phyloP scores from a whole-genome alignment of 2,888 invertebrate genomes.

The Nephrotoma flavescens region DNA sequence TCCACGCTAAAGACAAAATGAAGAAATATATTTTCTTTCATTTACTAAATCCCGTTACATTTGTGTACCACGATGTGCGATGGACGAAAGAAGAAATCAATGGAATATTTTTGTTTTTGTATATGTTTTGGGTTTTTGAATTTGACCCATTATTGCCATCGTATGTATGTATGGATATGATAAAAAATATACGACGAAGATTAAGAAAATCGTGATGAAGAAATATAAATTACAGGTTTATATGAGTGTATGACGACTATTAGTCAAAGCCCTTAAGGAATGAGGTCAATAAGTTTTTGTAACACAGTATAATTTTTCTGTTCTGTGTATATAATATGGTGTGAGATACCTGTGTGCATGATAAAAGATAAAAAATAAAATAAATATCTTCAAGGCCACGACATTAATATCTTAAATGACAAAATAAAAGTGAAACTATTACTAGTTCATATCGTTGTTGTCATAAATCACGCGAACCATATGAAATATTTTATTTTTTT shows the following conservation, averaged over 20 bases:
- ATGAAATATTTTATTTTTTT: neutral
- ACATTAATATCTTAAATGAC: neutral
- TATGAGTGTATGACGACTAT: neutral
- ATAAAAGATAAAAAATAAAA: neutral
- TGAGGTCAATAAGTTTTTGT: neutral
- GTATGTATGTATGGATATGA: neutral
- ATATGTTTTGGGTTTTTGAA: neutral
- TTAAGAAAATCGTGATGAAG: neutral
- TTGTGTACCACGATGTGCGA: neutral
- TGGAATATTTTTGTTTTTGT: neutral
- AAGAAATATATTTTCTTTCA: neutral
- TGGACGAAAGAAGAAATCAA: neutral
- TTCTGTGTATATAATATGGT: neutral
- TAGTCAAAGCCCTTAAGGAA: neutral
- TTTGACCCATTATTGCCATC: neutral
- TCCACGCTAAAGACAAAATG: neutral
- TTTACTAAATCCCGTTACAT: neutral
- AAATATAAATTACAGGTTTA: neutral
- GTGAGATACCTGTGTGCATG: neutral
- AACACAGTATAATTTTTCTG: neutral
- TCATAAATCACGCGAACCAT: neutral
- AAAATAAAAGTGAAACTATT: neutral
- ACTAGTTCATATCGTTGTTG: neutral
- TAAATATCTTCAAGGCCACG: neutral
- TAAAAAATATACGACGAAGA: neutral